Evolutionary conservation across 2,113 vertebrate species (phyloP).

Genomic region (Crypturellus undulatus): DNA sequence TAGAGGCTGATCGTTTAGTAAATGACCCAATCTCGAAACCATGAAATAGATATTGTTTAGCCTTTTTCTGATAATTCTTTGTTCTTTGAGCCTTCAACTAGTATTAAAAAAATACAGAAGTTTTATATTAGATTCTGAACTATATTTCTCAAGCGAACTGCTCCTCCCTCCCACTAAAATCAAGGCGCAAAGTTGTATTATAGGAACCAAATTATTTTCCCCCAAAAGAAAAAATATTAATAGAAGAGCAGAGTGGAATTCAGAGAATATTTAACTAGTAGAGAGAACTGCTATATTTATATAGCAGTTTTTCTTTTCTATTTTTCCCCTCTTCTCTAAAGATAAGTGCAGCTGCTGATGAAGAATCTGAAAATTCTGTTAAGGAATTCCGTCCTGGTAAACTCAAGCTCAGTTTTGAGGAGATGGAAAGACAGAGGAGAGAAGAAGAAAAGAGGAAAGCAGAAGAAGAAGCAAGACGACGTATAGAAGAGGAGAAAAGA

Average conservation of each 20-base stretch:
- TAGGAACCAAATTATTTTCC: neutral
- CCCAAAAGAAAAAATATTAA: neutral
- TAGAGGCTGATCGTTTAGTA: neutral
- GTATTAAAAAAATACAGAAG: neutral
- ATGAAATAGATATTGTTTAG: neutral
- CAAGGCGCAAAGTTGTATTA: neutral
- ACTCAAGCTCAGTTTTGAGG: constrained; percentile 94
- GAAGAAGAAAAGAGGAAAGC: constrained; percentile 89
- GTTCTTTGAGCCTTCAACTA: neutral
- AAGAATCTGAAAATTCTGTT: constrained; percentile 66
- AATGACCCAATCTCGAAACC: neutral
- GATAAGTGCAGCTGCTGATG: constrained; percentile 60
- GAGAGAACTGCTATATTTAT: neutral
- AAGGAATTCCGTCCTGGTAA: constrained; percentile 85
- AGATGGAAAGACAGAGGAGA: constrained; percentile 91
- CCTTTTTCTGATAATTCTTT: neutral
- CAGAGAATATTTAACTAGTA: neutral
- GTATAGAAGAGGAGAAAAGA: constrained; percentile 92
- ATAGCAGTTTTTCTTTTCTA: neutral
- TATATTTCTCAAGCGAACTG: neutral
- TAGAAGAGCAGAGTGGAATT: neutral
- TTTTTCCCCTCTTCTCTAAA: neutral
- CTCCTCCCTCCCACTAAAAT: neutral
- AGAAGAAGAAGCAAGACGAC: constrained; percentile 88
- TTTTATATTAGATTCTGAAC: neutral